Evolutionary conservation across 2,113 vertebrate species (phyloP).

Genomic region (Ailurus styani): DNA sequence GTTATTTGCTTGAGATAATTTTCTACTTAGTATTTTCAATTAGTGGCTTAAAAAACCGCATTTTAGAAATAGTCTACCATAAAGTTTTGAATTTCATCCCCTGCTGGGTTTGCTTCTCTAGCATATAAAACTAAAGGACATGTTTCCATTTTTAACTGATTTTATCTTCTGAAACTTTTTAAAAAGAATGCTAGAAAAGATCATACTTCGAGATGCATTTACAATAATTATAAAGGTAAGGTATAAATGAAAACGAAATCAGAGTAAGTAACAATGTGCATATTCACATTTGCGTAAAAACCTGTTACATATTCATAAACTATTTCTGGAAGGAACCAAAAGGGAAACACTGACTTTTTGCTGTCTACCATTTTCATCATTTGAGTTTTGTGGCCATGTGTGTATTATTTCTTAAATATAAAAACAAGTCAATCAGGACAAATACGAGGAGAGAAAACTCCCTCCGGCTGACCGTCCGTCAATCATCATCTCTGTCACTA

Average conservation of each 20-base stretch:
- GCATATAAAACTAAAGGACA: slow-evolving; percentile 24
- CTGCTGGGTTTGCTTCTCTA: neutral
- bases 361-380: neutral
- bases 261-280: neutral
- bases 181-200: neutral
- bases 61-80: slow-evolving; percentile 35
- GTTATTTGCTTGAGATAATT: slow-evolving; percentile 54
- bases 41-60: slow-evolving; percentile 8
- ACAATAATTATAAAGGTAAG: neutral
- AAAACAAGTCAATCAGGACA: neutral
- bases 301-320: neutral
- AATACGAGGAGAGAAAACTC: neutral
- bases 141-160: slow-evolving; percentile 37
- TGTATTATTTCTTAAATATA: neutral
- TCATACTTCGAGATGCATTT: neutral
- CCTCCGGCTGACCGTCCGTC: neutral
- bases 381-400: neutral
- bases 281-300: neutral
- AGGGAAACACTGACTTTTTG: neutral
- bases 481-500: neutral
- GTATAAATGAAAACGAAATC: neutral
- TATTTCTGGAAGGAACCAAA: neutral
- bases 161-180: slow-evolving; percentile 6
- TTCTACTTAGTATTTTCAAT: slow-evolving; percentile 59
- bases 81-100: slow-evolving; percentile 22